Evolutionary conservation across 2,797 vertebrate species (phyloP).

Genomic region (Tokudaia tokunoshimensis): DNA sequence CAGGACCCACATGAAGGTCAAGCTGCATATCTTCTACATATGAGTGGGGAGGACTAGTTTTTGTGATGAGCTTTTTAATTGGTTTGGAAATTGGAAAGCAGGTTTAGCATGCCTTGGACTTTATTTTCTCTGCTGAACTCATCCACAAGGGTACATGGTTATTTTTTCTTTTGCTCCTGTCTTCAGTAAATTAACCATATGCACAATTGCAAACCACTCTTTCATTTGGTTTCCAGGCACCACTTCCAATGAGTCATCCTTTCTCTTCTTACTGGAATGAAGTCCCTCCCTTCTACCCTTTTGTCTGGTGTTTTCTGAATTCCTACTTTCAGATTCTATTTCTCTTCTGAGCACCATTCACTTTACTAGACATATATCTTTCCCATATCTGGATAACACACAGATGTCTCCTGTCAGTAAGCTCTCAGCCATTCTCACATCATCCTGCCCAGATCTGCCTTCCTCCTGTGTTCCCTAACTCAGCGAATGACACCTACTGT

Average conservation of each 20-base stretch:
- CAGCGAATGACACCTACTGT: not conserved
- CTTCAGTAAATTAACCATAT: not conserved
- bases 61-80: not conserved
- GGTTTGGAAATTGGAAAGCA: not conserved
- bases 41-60: not conserved
- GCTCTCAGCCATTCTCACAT: not conserved
- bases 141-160: not conserved
- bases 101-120: not conserved
- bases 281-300: rapidly evolving
- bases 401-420: not conserved
- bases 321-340: not conserved
- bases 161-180: not conserved
- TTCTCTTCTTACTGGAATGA: not conserved
- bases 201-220: not conserved
- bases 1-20: not conserved
- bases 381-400: not conserved
- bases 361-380: not conserved
- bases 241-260: not conserved
- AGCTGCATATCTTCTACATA: not conserved
- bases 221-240: not conserved
- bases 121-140: not conserved
- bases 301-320: not conserved
- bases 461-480: not conserved
- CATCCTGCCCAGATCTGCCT: not conserved
- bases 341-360: not conserved